Evolutionary conservation across 2,888 invertebrate genomes (phyloP), one percentile per base, ranked within the genome.

Genomic region (Charanyca ferruginea): DNA sequence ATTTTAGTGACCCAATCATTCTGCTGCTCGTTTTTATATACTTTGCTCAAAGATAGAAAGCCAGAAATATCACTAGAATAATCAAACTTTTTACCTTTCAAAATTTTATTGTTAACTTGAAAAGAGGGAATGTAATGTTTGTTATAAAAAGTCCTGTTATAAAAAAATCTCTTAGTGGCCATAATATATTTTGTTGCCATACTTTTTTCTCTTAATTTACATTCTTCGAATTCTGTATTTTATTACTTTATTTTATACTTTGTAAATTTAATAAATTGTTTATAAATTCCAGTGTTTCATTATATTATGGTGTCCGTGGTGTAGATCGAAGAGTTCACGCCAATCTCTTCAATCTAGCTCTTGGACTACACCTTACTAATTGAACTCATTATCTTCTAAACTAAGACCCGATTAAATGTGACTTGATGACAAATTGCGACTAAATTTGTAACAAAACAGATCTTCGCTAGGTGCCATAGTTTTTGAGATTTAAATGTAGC

Each of bases 171-270:
- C 42, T 73, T 61, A 83, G 84, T 85, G 87, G 88, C 89, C 88
- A 88, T 89, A 83, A 80, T 84, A 82, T 83, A 77, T 84, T 85
- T 74, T 85, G 87, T 85, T 87, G 90, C 89, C 89, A 90, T 91
- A 88, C 81, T 79, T 84, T 86, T 60, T 80, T 79, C 74, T 75
- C 65, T 23, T 63, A 44, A 70, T 77, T 79, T 79, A 77, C 77
- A 78, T 79, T 83, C 77, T 81, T 83, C 77, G 76, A 66, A 80
- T 77, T 79, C 55, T 76, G 62, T 72, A 72, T 72, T 79, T 68
- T 69, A 72, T 65, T 54, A 49, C 63, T 66, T 75, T 70, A 67
- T 80, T 83, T 80, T 80, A 11, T 71, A 84, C 73, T 83, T 82
- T 75, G 82, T 85, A 82, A 79, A 76, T 83, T 77, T 77, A 88